Base-by-base conservation (phyloP, 2,797 vertebrate species). In the Echeneis naucrates region DNA sequence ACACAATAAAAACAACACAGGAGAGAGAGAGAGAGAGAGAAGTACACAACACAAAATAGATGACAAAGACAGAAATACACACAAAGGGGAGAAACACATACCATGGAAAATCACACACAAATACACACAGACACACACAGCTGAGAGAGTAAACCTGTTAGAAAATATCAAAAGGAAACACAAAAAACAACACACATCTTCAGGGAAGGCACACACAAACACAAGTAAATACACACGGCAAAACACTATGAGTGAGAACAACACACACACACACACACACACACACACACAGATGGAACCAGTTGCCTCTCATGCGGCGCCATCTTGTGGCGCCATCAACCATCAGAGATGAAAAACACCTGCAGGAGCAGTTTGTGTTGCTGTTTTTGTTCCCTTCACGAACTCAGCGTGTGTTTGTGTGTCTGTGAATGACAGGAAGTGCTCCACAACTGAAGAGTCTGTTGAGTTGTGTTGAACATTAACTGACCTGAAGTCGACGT, bases 281-380 rank as follows among this genome's bases (percentile, higher is more conserved):
- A 16, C 50, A 60, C 27, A 23, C 54, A 21, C 50, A 1, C 35
- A 50, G 21, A 13, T 8, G 27, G 10, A 26, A 30, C n/a, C 52
- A 7, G 68, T 84, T 57, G 37, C 78, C 57, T 92, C 85, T 81
- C 85, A 45, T 78, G 16, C 72, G 69, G 89, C 82, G 82, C 92
- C 92, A 92, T 91, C 92, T 91, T 21, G 85, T 82, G 92, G 88
- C 24, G 2, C 2, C 44, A 9, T 11, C 0, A 1, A 8, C 6
- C 44, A 14, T 27, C 72, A 62, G 69, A 40, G 8, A 11, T 27
- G 2, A 9, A 51, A 63, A 3, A 52, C 24, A 4, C 33, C 47
- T 57, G 44, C 48, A 67, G 21, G 24, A 14, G 19, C n/a, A 21
- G 44, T 47, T 10, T 23, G 54, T 38, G 54, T 38, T 21, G 52